Evolutionary conservation across 1,140 invertebrate genomes (phyloP), one percentile per base, ranked within the genome.

Genomic region (Macrobrachium nipponense): DNA sequence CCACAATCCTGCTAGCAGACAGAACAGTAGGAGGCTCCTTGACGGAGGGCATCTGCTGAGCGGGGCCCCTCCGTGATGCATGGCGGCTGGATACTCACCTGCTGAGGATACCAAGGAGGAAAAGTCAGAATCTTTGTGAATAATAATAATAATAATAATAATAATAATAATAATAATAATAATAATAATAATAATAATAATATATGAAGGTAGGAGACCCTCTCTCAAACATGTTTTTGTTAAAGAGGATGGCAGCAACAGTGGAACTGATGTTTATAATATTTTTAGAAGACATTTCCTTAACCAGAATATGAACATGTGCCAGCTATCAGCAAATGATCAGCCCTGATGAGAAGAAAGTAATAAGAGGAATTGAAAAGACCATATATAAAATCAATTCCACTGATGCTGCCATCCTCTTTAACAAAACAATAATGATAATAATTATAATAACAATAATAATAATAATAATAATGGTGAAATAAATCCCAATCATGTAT

Each of bases 31-130:
- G 73, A 76, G 73, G 51, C 12, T 51, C 36, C 44, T 15, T 44
- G 73, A 76, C 73, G 73, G 73, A 58, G 73, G 59, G 73, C 44
- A 58, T 76, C 73, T 76, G 43, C 73, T 76, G n/a, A 58, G 36
- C 7, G 73, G 73, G 5, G 80, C 81, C n/a, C 72, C 79, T 44
- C 86, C 86, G 73, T 87, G 83, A 27, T 86, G 86, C 86, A 87
- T 87, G 60, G 86, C 86, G 43, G 86, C 86, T 23, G 86, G 86
- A 62, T 87, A 80, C 68, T 87, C 86, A 23, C 86, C 86, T 87
- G 86, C 15, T 27, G 58, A 59, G 51, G n/a, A 73, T 51, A 51
- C 51, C 51, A 51, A 51, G 51, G 59, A 77, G 73, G 61, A 18
- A 27, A 15, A 23, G 36, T 8, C 10, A 77, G 59, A 23, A 27